Base-by-base conservation (phyloP, 2,888 invertebrate species). In the Dryobotodes eremita region DNA sequence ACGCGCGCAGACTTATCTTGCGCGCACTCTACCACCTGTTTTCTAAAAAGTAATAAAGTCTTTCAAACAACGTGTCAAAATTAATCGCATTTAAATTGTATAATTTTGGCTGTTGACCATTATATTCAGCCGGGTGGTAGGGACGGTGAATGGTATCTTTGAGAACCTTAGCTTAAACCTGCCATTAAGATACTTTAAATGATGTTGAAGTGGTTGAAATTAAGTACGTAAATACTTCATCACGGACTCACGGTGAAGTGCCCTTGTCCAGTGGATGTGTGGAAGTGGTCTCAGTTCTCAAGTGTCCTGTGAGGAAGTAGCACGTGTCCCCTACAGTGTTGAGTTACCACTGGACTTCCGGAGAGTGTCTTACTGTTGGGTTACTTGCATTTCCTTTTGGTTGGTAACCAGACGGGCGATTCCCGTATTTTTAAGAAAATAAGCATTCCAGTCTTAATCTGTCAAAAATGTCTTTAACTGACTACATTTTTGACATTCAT, bases 301-400 rank as follows among this genome's bases (percentile, higher is more conserved):
- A 89, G 86, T 89, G 88, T 87, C 90, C 82, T 75, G 68, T 80
- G 26, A 92, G 95, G 95, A 95, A 94, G 93, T 94, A 82, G 92
- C 95, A 95, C 95, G 95, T 95, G 95, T 71, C 65, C 79, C 57
- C 69, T 31, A 0, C 26, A 71, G 88, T 89, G 77, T 91, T 80
- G 50, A 0, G 71, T 89, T 89, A 85, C 89, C 53, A 3, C 53
- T 65, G 57, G 48, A 77, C 84, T 86, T 84, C 86, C 82, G 84
- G 81, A 83, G 84, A 85, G 57, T 77, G 66, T 72, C 80, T 83
- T 71, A 53, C 31, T 62, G 76, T 65, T 72, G 62, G 36, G 15
- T 26, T 64, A 59, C 68, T 69, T 74, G 26, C 13, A 26, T 76
- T 76, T 50, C 62, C 64, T 50, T 55, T 76, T 50, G 1, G 20